These are phyloP conservation scores for Octomys mimax DNA, from an alignment of 2,797 vertebrate species.

Conservation along the genomic window DNA sequence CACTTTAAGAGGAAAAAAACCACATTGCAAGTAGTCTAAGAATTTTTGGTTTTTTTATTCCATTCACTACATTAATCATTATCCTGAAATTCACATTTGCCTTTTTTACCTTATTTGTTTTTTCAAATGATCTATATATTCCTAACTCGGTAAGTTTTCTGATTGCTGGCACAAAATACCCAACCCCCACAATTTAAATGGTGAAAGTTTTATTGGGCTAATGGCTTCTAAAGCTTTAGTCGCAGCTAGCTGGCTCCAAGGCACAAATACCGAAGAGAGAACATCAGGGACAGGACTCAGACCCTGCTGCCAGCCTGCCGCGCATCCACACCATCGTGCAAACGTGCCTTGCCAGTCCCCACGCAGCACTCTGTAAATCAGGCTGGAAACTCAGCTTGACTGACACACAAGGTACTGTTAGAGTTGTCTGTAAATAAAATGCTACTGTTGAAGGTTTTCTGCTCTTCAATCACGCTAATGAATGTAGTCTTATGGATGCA, in stretches of 20 bases:
- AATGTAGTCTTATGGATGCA: not conserved
- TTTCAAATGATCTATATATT: constrained; percentile 8
- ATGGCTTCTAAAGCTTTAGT: not conserved
- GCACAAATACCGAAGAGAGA: not conserved
- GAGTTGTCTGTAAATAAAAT: not conserved
- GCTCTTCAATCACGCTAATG: not conserved
- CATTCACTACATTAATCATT: not conserved
- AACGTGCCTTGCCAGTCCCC: not conserved
- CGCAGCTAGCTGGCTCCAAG: not conserved
- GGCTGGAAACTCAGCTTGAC: not conserved
- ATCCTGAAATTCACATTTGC: not conserved
- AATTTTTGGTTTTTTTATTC: not conserved
- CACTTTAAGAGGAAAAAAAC: not conserved
- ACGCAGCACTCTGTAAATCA: not conserved
- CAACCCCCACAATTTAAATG: not conserved
- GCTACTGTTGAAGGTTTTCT: not conserved
- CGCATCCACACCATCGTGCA: not conserved
- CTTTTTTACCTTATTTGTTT: not conserved
- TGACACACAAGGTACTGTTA: not conserved
- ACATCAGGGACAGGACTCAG: not conserved
- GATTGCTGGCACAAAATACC: not conserved
- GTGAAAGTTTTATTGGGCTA: not conserved
- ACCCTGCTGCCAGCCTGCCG: not conserved
- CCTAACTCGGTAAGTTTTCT: not conserved
- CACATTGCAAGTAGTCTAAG: not conserved